Evolutionary conservation across 1,140 invertebrate genomes (phyloP).

Genomic region (Hirudo medicinalis): DNA sequence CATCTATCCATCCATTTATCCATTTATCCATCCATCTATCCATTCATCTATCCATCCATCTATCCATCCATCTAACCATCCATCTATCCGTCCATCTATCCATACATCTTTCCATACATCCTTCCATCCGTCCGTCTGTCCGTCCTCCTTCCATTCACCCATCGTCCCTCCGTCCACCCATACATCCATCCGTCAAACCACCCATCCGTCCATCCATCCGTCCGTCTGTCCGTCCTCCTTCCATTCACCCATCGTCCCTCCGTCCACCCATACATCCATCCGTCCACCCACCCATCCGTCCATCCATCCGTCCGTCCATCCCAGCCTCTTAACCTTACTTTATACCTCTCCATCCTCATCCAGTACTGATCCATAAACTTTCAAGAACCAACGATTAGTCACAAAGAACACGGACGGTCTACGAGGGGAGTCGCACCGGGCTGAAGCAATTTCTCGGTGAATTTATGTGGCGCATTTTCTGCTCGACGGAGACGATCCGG

Average conservation of each 20-base stretch:
- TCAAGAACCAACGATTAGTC: no score
- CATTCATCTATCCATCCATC: background rate
- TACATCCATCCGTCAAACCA: background rate
- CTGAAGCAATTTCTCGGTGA: no score
- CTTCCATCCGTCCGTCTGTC: background rate
- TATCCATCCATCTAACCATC: conserved; percentile 9
- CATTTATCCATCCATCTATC: background rate
- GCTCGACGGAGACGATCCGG: no score
- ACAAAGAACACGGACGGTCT: no score
- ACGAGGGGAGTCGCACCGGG: no score
- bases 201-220: background rate
- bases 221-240: background rate
- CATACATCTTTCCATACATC: background rate
- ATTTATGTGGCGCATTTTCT: no score
- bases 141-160: background rate
- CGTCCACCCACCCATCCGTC: no score
- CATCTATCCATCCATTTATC: conserved; percentile 18
- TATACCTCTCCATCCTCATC: no score
- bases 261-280: no score
- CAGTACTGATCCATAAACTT: no score
- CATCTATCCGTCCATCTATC: conserved; percentile 3
- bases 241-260: background rate
- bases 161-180: background rate
- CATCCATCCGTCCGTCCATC: no score
- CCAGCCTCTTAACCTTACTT: no score